These are phyloP conservation scores for Danio albolineatus DNA, from an alignment of 2,797 vertebrate species.

Conservation along the genomic window DNA sequence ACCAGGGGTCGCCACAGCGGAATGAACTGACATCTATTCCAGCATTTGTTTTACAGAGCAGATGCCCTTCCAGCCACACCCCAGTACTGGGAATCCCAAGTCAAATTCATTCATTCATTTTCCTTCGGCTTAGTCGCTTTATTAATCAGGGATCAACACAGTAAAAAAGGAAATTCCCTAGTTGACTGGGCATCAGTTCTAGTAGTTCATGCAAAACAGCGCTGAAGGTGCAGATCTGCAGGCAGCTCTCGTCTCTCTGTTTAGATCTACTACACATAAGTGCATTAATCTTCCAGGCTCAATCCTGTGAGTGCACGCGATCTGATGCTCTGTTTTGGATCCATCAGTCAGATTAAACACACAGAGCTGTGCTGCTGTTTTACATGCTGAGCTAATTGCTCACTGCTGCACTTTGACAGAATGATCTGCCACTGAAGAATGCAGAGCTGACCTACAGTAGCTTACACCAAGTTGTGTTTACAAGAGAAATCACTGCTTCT, in stretches of 20 bases:
- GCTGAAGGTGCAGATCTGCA: background rate
- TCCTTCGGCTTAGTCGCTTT: no score
- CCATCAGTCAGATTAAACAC: slow-evolving; percentile 35
- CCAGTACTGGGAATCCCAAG: no score
- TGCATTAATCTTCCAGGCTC: slow-evolving; percentile 5
- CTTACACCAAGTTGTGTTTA: background rate
- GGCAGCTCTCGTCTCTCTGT: background rate
- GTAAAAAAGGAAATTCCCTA: background rate
- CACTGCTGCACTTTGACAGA: background rate
- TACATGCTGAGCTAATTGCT: slow-evolving; percentile 50
- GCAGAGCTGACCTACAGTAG: background rate
- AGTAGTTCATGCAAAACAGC: background rate
- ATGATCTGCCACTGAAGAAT: slow-evolving; percentile 21
- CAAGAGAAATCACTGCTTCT: no score
- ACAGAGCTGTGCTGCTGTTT: slow-evolving; percentile 26
- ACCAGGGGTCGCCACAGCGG: no score
- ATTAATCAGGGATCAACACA: no score
- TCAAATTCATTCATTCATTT: no score
- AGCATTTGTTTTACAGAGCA: no score
- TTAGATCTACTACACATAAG: background rate
- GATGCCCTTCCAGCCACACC: no score
- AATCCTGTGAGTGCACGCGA: slow-evolving; percentile 42
- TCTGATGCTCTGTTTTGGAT: slow-evolving; percentile 29
- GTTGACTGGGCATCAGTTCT: background rate
- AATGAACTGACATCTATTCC: no score